phyloP scores from a whole-genome alignment of 2,888 invertebrate species.

The Sthenelais limicola region DNA sequence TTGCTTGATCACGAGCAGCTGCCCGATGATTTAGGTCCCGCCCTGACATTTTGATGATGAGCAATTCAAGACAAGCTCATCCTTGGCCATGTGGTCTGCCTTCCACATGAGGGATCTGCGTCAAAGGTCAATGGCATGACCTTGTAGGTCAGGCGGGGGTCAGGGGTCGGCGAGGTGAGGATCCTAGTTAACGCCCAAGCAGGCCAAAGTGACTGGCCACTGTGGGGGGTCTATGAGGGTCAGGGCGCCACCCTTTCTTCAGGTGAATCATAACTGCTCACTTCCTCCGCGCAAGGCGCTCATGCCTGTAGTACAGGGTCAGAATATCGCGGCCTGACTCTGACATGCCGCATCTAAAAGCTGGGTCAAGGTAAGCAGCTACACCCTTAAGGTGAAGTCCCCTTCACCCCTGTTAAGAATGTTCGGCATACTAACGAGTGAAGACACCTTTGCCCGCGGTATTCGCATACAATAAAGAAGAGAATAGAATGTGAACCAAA shows the following conservation, averaged over 20 bases:
- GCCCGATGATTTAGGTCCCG: slow-evolving; percentile 19
- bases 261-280: not conserved
- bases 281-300: too few relatives aligned
- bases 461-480: too few relatives aligned
- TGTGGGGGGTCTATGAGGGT: not conserved
- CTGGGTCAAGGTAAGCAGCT: slow-evolving; percentile 35
- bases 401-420: too few relatives aligned
- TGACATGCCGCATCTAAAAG: not conserved
- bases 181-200: slow-evolving; percentile 19
- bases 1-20: too few relatives aligned
- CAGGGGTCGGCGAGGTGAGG: slow-evolving; percentile 10
- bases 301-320: not conserved
- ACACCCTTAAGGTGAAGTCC: too few relatives aligned
- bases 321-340: not conserved
- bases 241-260: not conserved
- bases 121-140: slow-evolving; percentile 11
- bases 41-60: not conserved
- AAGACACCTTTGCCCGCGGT: too few relatives aligned
- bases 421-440: too few relatives aligned
- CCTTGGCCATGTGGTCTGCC: not conserved
- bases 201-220: not conserved
- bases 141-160: slow-evolving; percentile 7
- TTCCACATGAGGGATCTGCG: slow-evolving; percentile 20
- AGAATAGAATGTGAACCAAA: too few relatives aligned
- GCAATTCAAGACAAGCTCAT: too few relatives aligned